These are phyloP conservation scores for Aselliscus stoliczkanus DNA, from an alignment of 2,797 vertebrate species.

Conservation along the genomic window DNA sequence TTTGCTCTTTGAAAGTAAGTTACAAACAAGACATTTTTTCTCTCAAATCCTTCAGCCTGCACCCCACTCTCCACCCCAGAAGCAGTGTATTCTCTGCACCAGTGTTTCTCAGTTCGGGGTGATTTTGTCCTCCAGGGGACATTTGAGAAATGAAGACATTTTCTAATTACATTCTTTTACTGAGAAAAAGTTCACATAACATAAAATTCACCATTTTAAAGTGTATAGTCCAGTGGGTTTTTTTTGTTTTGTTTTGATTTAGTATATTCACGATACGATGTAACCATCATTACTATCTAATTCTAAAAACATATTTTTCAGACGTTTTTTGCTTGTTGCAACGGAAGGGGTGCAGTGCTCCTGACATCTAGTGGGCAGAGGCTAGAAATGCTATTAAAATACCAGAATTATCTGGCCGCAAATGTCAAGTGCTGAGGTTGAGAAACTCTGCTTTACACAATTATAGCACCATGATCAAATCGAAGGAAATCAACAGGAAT, in stretches of 20 bases:
- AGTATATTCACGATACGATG: neutral
- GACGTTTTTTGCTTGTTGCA: neutral
- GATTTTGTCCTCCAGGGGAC: neutral
- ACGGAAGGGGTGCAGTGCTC: neutral
- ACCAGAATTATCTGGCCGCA: neutral
- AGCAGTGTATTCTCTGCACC: neutral
- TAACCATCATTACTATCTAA: neutral
- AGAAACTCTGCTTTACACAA: neutral
- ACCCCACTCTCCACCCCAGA: too few relatives aligned
- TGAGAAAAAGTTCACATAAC: neutral
- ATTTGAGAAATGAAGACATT: neutral
- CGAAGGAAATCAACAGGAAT: neutral
- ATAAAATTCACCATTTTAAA: neutral
- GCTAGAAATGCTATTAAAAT: neutral
- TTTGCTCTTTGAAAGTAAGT: neutral
- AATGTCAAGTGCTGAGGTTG: neutral
- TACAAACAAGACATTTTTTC: neutral
- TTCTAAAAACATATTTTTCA: neutral
- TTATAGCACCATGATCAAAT: neutral
- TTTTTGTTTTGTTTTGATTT: neutral
- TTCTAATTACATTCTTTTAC: neutral
- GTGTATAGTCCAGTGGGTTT: neutral
- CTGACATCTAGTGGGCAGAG: slow-evolving; percentile 26
- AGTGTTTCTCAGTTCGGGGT: neutral
- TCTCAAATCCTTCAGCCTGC: neutral